Base-by-base conservation (phyloP, 2,888 invertebrate genomes). In the Drosophila colorata region DNA sequence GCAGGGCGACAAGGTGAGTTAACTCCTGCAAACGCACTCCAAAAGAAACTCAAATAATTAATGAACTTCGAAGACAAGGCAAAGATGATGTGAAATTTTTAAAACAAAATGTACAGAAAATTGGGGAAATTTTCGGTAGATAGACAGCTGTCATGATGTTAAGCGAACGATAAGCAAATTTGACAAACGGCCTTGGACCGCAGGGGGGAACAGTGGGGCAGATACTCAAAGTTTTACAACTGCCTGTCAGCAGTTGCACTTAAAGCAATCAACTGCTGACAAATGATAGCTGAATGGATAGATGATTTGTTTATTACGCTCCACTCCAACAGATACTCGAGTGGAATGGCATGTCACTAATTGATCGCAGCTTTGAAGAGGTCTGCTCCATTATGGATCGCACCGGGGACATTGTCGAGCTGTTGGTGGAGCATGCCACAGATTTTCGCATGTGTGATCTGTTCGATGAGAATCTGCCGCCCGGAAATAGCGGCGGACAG, bases 341-440 rank as follows among this genome's bases (percentile, higher is more conserved):
- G 92, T 98, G 98, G 98, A 96, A 96, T 73, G 97, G 98, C 0
- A 95, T 97, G 67, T 96, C 97, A 0, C 93, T 98, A 67, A 96
- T 96, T 49, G 98, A 98, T 93, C 95, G 97, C 80, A 98, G 97
- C 78, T 98, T 98, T 91, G 98, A 98, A 91, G 98, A 98, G 91
- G 97, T 98, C 38, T 96, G 96, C 90, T 95, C 96, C 64, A 97
- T 98, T 80, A 95, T 98, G 94, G 97, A 97, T 91, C 95, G 96
- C 63, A 95, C 96, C 35, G 96, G 97, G 2, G 98, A 98, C 91
- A 94, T 95, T 68, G 97, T 97, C 1, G 98, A 98, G 88, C 93
- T 98, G 67, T 93, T 97, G 49, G 96, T 98, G 56, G 97, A 97
- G 91, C 96, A 97, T 88, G 95, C 95, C 78, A 94, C 95, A 53